Percentiles rank a stretch among this genome's conserved stretches.
Conservation (phyloP, 2,888 invertebrate genomes). For the Tetragnatha montana region DNA sequence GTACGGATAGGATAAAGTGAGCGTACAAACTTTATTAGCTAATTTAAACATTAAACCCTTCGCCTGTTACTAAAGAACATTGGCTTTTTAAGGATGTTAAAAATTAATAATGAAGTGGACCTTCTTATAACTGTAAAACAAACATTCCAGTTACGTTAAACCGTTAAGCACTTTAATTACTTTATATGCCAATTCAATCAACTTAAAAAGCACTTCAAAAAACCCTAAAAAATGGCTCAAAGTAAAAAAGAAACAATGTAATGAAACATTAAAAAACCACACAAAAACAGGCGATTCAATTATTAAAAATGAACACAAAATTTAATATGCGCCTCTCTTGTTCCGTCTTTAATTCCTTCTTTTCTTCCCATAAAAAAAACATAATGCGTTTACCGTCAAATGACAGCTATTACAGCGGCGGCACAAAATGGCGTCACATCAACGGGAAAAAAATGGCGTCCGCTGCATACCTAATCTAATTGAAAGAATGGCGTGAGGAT, state of each 20-base stretch:
- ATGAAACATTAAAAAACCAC: not conserved
- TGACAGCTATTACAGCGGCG: not conserved
- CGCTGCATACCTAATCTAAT: conserved; percentile 2
- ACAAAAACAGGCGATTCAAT: not conserved
- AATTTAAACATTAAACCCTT: not conserved
- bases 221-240: not conserved
- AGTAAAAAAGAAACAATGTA: not conserved
- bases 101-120: too few relatives aligned
- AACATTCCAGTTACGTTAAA: not conserved
- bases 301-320: not conserved
- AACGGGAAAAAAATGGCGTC: not conserved
- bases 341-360: not conserved
- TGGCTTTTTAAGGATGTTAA: too few relatives aligned
- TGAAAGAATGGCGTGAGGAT: conserved; percentile 14
- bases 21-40: not conserved
- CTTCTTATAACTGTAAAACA: not conserved
- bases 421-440: not conserved
- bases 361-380: not conserved
- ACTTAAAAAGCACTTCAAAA: not conserved
- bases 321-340: not conserved
- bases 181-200: not conserved
- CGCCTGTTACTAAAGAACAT: not conserved
- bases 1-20: too few relatives aligned
- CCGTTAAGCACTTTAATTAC: not conserved
- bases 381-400: not conserved